Percentiles rank a stretch among this genome's conserved stretches.
Evolutionary conservation across 2,113 vertebrate species (phyloP).

Genomic region (Herpailurus yagouaroundi): DNA sequence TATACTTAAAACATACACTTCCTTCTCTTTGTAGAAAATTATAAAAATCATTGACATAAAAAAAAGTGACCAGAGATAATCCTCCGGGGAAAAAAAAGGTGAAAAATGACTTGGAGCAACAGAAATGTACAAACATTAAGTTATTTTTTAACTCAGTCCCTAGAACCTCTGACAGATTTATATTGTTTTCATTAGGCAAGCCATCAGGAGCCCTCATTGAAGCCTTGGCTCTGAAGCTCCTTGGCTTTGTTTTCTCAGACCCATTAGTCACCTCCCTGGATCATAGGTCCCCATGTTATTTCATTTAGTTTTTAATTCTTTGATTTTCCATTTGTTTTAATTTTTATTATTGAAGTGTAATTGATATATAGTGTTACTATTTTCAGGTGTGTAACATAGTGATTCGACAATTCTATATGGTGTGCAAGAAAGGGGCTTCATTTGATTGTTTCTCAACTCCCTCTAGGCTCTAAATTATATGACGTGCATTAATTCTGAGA

Average conservation of each 20-base stretch:
- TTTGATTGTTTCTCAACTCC: neutral
- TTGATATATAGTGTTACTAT: neutral
- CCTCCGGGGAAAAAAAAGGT: neutral
- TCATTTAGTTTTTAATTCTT: neutral
- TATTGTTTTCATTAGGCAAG: neutral
- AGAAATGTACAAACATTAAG: neutral
- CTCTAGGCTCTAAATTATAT: neutral
- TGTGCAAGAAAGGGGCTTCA: neutral
- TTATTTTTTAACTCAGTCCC: neutral
- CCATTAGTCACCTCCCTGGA: neutral
- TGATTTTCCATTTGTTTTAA: neutral
- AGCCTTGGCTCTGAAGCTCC: neutral
- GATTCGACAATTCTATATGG: neutral
- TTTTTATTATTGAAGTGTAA: neutral
- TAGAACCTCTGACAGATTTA: neutral
- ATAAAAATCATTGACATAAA: slow-evolving; percentile 15
- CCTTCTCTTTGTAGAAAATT: neutral
- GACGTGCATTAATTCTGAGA: neutral
- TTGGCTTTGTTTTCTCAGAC: neutral
- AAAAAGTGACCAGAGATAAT: slow-evolving; percentile 6
- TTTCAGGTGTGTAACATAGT: neutral
- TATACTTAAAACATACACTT: slow-evolving; percentile 26
- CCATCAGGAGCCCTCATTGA: neutral
- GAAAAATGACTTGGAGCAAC: neutral
- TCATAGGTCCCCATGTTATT: neutral